Base-by-base conservation (phyloP, 2,113 vertebrate genomes). In the Odobenus rosmarus region DNA sequence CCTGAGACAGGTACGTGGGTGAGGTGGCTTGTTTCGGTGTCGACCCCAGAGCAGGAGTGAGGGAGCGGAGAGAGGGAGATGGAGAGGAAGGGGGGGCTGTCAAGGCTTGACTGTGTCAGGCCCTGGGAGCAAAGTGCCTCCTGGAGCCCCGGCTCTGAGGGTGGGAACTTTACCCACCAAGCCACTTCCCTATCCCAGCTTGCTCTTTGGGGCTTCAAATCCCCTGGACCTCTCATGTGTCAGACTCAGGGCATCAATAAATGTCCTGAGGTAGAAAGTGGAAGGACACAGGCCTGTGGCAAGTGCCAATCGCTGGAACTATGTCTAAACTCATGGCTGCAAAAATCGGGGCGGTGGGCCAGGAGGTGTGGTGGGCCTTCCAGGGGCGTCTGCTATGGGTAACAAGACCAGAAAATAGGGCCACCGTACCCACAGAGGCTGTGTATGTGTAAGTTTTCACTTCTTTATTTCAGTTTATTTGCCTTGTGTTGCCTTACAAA, bases 401-500 rank as follows among this genome's bases (percentile, higher is more conserved):
- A n/a, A 2, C 0, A 8, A 74, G 51, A 16, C 31, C 26, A 31
- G 39, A 28, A 69, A 19, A n/a, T 4, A 59, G 89, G 64, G 8
- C 7, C 2, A 1, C 33, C 18, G 0, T 59, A 51, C 21, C 46
- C 53, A 23, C 0, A 9, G 79, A 4, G 0, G 4, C 55, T 2
- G 4, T 10, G 7, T 12, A 26, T 46, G 6, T 39, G 0, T 19
- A 3, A 7, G 31, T 59, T 49, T 67, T 28, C 88, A 24, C 42
- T 64, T 42, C 6, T 92, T 71, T 49, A 15, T 57, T 74, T 67
- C 15, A 1, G 14, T 24, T 46, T n/a, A 24, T 87, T 81, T 59
- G 3, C 51, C 33, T 95, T 74, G n/a, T 46, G 89, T 42, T 57
- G 55, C 39, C 85, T 96, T 83, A 51, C 57, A 93, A 55, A 62